These are phyloP conservation scores for Sturmia bella DNA, from an alignment of 2,888 invertebrate genomes.

Conservation along the genomic window DNA sequence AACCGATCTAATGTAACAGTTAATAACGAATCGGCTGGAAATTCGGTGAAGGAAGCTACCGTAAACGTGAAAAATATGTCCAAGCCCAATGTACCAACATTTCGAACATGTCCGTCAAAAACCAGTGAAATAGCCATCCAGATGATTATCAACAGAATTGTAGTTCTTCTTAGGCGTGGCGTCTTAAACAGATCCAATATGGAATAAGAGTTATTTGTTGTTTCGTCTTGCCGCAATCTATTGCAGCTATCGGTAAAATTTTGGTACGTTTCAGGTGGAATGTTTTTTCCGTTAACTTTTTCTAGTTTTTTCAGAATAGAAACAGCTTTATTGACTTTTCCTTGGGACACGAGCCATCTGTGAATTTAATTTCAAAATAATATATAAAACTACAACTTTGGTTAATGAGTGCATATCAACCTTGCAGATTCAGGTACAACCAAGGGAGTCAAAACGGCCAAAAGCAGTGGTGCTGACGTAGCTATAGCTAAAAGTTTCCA, in stretches of 20 bases:
- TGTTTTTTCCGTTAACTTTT: slow-evolving; percentile 88
- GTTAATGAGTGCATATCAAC: slow-evolving; percentile 78
- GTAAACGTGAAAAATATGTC: slow-evolving; percentile 94
- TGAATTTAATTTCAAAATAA: slow-evolving; percentile 1
- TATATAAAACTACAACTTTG: too few species aligned
- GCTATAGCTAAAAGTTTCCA: slow-evolving; percentile 90
- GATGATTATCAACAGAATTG: slow-evolving; percentile 89
- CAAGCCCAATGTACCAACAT: slow-evolving; percentile 91
- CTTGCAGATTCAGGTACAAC: slow-evolving; percentile 93
- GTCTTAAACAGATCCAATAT: slow-evolving; percentile 91
- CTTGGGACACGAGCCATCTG: slow-evolving; percentile 94
- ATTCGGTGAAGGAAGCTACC: slow-evolving; percentile 90
- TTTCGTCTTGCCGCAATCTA: slow-evolving; percentile 87
- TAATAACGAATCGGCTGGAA: slow-evolving; percentile 92
- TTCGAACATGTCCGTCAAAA: slow-evolving; percentile 94
- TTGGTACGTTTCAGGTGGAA: slow-evolving; percentile 88
- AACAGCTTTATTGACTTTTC: slow-evolving; percentile 90
- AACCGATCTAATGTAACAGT: slow-evolving; percentile 88
- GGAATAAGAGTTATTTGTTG: slow-evolving; percentile 87
- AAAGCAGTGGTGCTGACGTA: slow-evolving; percentile 89
- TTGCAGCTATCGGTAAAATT: slow-evolving; percentile 87
- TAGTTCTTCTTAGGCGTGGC: slow-evolving; percentile 88
- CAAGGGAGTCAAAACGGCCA: slow-evolving; percentile 89
- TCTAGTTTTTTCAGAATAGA: slow-evolving; percentile 90
- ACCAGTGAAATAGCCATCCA: slow-evolving; percentile 96